Conservation (phyloP, 2,888 invertebrate species). For the Spodoptera picta region DNA sequence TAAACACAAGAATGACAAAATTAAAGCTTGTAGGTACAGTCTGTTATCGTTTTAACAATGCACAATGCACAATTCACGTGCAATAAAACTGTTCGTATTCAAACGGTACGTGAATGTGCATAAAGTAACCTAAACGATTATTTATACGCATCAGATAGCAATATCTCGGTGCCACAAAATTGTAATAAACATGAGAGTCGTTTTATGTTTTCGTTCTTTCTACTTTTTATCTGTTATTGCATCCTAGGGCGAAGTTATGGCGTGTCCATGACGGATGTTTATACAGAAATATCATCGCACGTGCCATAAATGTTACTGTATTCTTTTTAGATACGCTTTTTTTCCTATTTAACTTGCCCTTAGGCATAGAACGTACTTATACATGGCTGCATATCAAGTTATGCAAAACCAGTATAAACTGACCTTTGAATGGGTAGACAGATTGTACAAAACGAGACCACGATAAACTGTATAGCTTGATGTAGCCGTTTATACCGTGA, state of each 20-base stretch:
- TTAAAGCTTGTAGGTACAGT: conserved; percentile 1
- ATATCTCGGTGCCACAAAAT: conserved; percentile 71
- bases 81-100: conserved; percentile 58
- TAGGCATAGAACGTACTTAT: conserved; percentile 30
- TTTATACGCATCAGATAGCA: conserved; percentile 79
- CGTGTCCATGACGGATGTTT: conserved; percentile 72
- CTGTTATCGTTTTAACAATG: conserved; percentile 45
- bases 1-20: too few relatives aligned
- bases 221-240: conserved; percentile 83
- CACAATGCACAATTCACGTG: conserved; percentile 30
- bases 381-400: too few relatives aligned
- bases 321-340: conserved; percentile 55
- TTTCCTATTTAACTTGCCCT: conserved; percentile 51
- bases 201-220: conserved; percentile 73
- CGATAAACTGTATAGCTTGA: too few relatives aligned
- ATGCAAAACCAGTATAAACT: too few relatives aligned
- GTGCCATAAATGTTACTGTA: conserved; percentile 66
- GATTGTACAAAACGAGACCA: too few relatives aligned
- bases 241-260: conserved; percentile 70
- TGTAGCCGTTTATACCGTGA: conserved; percentile 6
- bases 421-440: too few relatives aligned
- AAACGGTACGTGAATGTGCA: conserved; percentile 68
- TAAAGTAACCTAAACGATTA: conserved; percentile 73
- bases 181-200: conserved; percentile 75
- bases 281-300: conserved; percentile 66